Base-by-base conservation (phyloP, 2,797 vertebrate species). In the Eurystomus glaucurus region DNA sequence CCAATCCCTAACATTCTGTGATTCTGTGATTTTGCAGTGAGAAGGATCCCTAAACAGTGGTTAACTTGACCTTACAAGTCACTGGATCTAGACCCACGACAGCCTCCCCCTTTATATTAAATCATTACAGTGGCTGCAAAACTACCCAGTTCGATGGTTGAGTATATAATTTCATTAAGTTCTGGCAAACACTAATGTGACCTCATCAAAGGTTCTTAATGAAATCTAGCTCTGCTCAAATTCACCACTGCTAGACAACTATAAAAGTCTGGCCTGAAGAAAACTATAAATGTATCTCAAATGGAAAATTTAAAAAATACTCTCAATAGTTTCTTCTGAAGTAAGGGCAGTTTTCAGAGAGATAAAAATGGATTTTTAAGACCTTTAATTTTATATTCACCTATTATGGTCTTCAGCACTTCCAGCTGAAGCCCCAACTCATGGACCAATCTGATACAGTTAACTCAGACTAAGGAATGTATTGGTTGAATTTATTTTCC, bases 141-240 rank as follows among this genome's bases (percentile, higher is more conserved):
- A 41, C 22, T 88, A 45, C 33, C 33, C 9, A 31, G n/a, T 33
- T 43, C 85, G 57, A 90, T 51, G n/a, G 55, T 14, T 77, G 43
- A 86, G 43, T 75, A 79, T 50, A 33, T 82, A 76, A 87, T 72
- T 88, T 75, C 64, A 46, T 37, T 37, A 85, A 58, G 15, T 88
- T 91, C 62, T 87, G 80, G 88, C 90, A 91, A 79, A 78, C 17
- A n/a, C 33, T 58, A 51, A 61, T 19, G 43, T 87, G 90, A 92
- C 79, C 41, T 92, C 93, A 90, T 79, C 57, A 65, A 88, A 93
- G 26, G 37, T 46, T 69, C 54, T 43, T 92, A 61, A 86, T 43
- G 46, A 88, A 90, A 78, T 78, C 37, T 46, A 84, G 35, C 66
- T 82, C 70, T 69, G 84, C 64, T 76, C 54, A 48, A 85, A 87